Evolutionary conservation across 2,797 vertebrate genomes (phyloP), one percentile per base, ranked within the genome.

Genomic region (Tinamus major): DNA sequence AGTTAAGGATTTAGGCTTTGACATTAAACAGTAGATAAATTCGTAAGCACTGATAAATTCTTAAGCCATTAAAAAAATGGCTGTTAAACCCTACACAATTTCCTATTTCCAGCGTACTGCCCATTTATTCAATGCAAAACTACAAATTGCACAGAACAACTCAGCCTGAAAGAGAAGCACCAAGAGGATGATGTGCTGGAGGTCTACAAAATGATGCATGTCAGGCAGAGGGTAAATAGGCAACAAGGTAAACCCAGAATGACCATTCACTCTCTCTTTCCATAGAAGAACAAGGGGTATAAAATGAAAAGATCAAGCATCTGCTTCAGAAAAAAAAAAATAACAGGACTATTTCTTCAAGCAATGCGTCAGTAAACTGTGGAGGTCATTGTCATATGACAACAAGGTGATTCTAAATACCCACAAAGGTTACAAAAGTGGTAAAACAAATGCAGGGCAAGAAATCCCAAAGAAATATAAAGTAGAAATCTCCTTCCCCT

Each of bases 201-300:
- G 53, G 53, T 55, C 53, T 31, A 55, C 29, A 29, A 55, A 31
- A 31, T 31, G 29, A 31, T 55, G 29, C 29, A 10, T 31, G 53
- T 55, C 53, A 31, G 0, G 1, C 7, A 79, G 31, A 67, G 14
- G 4, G 2, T 0, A 2, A 79, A 42, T 13, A 24, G 4, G 14
- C 13, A 74, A 16, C 16, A 62, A 1, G 1, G 10, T 21, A 63
- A 9, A 33, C 31, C n/a, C 44, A 20, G 62, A 65, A 58, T 29
- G n/a, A 74, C 26, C 19, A 8, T 53, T 74, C 29, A 13, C 10
- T 56, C 1, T 24, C 14, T 62, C 14, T 51, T 70, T 7, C 49
- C 55, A 20, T 51, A 13, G 79, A 90, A 78, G 4, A 4, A 49
- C 13, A 29, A 10, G 13, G 16, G 56, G 23, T 41, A 26, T 24